Percentiles rank a stretch among this genome's conserved stretches.
Evolutionary conservation across 2,797 vertebrate species (phyloP).

Genomic region (Bradypodion pumilum): DNA sequence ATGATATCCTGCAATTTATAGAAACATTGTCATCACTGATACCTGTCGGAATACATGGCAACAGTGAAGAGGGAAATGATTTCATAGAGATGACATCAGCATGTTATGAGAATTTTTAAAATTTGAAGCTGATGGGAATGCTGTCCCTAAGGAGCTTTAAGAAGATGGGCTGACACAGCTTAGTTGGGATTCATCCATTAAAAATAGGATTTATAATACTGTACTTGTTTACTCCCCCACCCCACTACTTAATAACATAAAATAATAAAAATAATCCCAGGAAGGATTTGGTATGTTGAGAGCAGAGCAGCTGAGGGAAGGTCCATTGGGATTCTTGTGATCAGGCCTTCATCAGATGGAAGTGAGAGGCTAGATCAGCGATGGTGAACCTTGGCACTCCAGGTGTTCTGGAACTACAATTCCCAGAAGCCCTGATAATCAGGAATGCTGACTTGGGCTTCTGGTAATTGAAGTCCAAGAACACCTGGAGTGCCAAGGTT

Average conservation of each 20-base stretch:
- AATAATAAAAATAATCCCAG: background rate
- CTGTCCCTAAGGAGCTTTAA: background rate
- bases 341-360: too few species aligned
- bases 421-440: too few species aligned
- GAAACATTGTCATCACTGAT: background rate
- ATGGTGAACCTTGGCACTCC: too few species aligned
- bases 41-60: background rate
- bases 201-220: background rate
- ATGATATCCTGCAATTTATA: constrained; percentile 28
- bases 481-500: too few species aligned
- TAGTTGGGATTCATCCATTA: too few species aligned
- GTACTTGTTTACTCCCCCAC: background rate
- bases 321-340: too few species aligned
- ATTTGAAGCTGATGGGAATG: background rate
- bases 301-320: background rate
- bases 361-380: too few species aligned
- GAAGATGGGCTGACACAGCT: too few species aligned
- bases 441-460: too few species aligned
- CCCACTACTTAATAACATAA: background rate
- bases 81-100: constrained; percentile 23
- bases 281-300: background rate
- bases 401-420: too few species aligned
- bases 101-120: background rate
- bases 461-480: too few species aligned
- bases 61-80: background rate